Evolutionary conservation across 2,888 invertebrate species (phyloP), one percentile per base, ranked within the genome.

Genomic region (Eremobia ochroleuca): DNA sequence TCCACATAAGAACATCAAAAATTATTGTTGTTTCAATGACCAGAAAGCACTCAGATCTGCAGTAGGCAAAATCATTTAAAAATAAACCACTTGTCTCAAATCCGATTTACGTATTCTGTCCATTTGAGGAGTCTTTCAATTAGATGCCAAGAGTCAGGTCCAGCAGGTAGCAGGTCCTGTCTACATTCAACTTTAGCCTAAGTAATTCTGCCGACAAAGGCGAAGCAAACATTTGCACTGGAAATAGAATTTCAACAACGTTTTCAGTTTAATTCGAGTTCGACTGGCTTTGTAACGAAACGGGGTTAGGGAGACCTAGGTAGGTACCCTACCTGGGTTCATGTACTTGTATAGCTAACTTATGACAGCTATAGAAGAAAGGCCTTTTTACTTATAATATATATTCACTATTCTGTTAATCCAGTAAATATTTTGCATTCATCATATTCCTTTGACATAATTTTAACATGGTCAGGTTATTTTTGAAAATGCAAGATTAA

Each of bases 221-320:
- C 70, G 58, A 81, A 58, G 81, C 87, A 86, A 88, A 87, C 86
- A 83, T 87, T 87, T 87, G 81, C 79, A 83, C 86, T 76, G 71
- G 86, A 76, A 88, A 88, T 86, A 86, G 88, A 85, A 85, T 85
- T 83, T 88, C 77, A 88, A 83, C 76, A 79, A 81, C 85, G 76
- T 82, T 79, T 80, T 85, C 83, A 73, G 31, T 73, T 71, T 66
- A 78, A 85, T 76, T 78, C 73, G 43, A 71, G 58, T 77, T 81
- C 85, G 71, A 73, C 68, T 34, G 37, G 52, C 52, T 81, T 81
- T 84, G 85, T 79, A 59, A 83, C 65, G 52, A 40, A 77, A 77
- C 49, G 40, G 18, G n/a, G 58, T 15, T 68, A 11, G 55, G 37
- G 18, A 34, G n/a, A 28, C 25, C 15, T 34, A 25, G 6, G 21